Evolutionary conservation across 2,888 invertebrate species (phyloP).

Genomic region (Anoplius nigerrimus): DNA sequence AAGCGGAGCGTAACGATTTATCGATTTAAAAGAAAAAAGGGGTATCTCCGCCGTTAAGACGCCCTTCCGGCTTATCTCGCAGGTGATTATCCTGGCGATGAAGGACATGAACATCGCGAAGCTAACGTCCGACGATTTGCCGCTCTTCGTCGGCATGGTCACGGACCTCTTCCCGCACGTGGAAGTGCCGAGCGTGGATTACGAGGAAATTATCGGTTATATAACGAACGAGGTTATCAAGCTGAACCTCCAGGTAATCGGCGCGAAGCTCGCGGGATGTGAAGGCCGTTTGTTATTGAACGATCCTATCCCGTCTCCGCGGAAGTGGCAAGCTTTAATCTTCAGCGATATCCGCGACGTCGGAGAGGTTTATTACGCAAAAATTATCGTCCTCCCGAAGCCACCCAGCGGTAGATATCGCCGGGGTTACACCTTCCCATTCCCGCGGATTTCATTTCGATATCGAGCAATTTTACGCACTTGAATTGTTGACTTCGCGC

Average conservation of each 20-base stretch:
- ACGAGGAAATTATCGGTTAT: conserved; percentile 80
- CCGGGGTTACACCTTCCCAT: too few relatives aligned
- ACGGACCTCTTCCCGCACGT: conserved; percentile 91
- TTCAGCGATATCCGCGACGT: too few relatives aligned
- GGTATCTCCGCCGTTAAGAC: neutral
- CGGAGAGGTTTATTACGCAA: too few relatives aligned
- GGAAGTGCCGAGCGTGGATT: conserved; percentile 85
- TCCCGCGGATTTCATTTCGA: too few relatives aligned
- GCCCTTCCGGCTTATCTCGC: conserved; percentile 18
- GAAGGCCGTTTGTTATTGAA: conserved; percentile 8
- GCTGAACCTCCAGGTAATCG: conserved; percentile 79
- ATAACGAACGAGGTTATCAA: conserved; percentile 81
- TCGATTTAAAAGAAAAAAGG: neutral
- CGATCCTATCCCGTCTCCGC: neutral
- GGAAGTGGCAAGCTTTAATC: neutral
- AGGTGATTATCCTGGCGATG: conserved; percentile 88
- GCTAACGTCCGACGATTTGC: conserved; percentile 88
- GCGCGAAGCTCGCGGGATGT: neutral
- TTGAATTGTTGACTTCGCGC: too few relatives aligned
- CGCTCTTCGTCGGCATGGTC: conserved; percentile 90
- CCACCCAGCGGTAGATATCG: too few relatives aligned
- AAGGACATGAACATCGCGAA: conserved; percentile 94
- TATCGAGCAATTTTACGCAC: too few relatives aligned
- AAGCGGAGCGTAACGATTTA: neutral
- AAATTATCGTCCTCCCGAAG: too few relatives aligned